Evolutionary conservation across 2,888 invertebrate genomes (phyloP), one percentile per base, ranked within the genome.

Genomic region (Ceraclea dissimilis): DNA sequence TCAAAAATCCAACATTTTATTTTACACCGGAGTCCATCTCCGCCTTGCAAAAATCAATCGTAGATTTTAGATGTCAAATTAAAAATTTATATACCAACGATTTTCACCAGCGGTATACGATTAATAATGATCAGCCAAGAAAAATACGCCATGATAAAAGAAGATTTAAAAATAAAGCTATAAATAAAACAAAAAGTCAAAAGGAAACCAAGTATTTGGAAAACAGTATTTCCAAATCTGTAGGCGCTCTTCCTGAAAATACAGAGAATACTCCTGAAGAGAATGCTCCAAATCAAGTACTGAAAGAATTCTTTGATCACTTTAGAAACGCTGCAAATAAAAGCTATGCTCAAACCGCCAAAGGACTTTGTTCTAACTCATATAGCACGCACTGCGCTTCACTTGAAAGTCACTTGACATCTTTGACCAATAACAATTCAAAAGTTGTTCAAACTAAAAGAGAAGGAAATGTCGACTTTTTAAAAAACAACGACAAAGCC

Each of bases 21-120:
- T 43, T 53, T 4, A 57, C 51, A 21, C 57, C 57, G 13, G 51
- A 54, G 17, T 46, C 54, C 2, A 57, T 31, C 13, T 20, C 51
- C 22, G 49, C 43, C 1, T 43, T 57, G 8, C 51, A 47, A 20
- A 51, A 46, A 19, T 21, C 57, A 11, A 49, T 57, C 20, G 19
- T 46, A 43, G 54, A 47, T n/a, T 57, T 57, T 43, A 57, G 53
- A 43, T 47, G 22, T 18, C 53, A 57, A 2, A 57, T 57, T 51
- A 57, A 57, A 47, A 43, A 17, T 18, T 19, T 51, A 2, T 54
- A 54, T 43, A 4, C 19, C 22, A 16, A 34, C 50, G 17, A 55
- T 44, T 31, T 39, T 13, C 50, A 50, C 46, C 5, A 52, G 53
- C 39, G 39, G 2, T 6, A 4, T 26, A 10, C 26, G 26, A 2